Evolutionary conservation across 1,140 invertebrate species (phyloP).

Genomic region (Apis laboriosa): DNA sequence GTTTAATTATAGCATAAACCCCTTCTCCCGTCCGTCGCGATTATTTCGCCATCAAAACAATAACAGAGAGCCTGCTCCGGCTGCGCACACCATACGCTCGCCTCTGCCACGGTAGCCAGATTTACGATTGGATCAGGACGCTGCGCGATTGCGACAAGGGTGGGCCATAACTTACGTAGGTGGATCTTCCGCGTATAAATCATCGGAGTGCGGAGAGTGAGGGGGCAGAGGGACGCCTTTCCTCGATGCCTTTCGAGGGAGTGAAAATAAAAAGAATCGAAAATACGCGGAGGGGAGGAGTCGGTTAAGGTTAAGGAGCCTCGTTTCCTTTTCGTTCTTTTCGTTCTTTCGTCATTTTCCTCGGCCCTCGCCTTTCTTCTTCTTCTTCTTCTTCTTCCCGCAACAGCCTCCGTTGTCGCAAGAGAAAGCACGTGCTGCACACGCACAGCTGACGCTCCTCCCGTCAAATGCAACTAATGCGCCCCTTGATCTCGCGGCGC

Average conservation of each 20-base stretch:
- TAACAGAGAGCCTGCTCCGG: slow-evolving; percentile 40
- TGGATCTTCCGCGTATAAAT: slow-evolving; percentile 56
- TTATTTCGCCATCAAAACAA: slow-evolving; percentile 61
- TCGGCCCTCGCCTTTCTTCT: background rate
- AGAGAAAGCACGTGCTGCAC: slow-evolving; percentile 55
- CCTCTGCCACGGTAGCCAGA: slow-evolving; percentile 33
- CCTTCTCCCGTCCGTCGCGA: background rate
- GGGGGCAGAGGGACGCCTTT: slow-evolving; percentile 53
- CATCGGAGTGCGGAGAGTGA: slow-evolving; percentile 36
- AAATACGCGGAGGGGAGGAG: background rate
- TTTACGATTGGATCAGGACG: slow-evolving; percentile 60
- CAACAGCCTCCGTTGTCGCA: slow-evolving; percentile 23
- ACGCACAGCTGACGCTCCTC: slow-evolving; percentile 75
- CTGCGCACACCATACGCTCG: background rate
- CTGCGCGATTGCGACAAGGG: slow-evolving; percentile 43
- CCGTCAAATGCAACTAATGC: slow-evolving; percentile 78
- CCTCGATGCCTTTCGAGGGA: slow-evolving; percentile 14
- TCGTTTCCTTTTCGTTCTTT: background rate
- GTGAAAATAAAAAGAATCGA: slow-evolving; percentile 41
- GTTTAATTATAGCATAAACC: slow-evolving; percentile 65
- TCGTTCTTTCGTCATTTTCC: background rate
- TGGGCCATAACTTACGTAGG: slow-evolving; percentile 54
- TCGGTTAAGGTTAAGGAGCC: slow-evolving; percentile 12
- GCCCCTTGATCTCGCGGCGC: slow-evolving; percentile 72
- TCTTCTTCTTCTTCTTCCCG: background rate